A percentile compares a stretch with the other conserved stretches of the same genome.
phyloP scores from a whole-genome alignment of 1,140 invertebrate genomes.

The Lasioglossum baleicum region DNA sequence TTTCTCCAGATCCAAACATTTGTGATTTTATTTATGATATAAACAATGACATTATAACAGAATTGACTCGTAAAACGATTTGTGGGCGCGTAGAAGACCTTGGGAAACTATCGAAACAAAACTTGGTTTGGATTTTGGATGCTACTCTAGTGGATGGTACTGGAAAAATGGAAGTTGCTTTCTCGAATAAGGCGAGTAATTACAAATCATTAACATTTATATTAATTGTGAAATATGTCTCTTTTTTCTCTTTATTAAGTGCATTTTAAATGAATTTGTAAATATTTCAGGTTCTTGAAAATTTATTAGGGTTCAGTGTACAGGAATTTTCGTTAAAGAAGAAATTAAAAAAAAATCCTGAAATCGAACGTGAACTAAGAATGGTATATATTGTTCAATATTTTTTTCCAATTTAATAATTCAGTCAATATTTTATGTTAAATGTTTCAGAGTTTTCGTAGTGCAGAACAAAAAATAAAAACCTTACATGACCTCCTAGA shows the following conservation, averaged over 20 bases:
- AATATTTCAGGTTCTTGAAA: constrained; percentile 68
- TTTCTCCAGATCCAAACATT: constrained; percentile 32
- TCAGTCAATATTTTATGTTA: not conserved
- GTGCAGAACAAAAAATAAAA: constrained; percentile 65
- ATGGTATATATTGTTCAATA: constrained; percentile 49
- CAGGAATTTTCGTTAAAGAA: constrained; percentile 70
- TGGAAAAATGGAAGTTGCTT: constrained; percentile 65
- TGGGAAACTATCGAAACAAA: constrained; percentile 62
- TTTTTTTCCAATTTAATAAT: not conserved
- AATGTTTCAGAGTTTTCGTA: constrained; percentile 62
- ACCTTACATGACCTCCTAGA: constrained; percentile 69
- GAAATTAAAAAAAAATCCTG: constrained; percentile 68
- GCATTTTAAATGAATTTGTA: not conserved
- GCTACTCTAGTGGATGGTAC: constrained; percentile 68
- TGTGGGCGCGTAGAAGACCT: constrained; percentile 58
- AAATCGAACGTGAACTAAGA: constrained; percentile 65
- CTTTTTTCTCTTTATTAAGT: constrained; percentile 8
- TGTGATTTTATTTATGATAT: constrained; percentile 65
- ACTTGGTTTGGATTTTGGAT: constrained; percentile 65
- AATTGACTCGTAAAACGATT: constrained; percentile 56
- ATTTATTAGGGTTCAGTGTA: constrained; percentile 67
- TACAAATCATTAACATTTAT: constrained; percentile 18
- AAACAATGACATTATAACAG: constrained; percentile 41
- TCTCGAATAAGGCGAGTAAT: constrained; percentile 68
- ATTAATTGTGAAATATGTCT: not conserved